These are phyloP conservation scores for Chrysochloris asiatica DNA, from an alignment of 2,113 vertebrate genomes.

Conservation along the genomic window DNA sequence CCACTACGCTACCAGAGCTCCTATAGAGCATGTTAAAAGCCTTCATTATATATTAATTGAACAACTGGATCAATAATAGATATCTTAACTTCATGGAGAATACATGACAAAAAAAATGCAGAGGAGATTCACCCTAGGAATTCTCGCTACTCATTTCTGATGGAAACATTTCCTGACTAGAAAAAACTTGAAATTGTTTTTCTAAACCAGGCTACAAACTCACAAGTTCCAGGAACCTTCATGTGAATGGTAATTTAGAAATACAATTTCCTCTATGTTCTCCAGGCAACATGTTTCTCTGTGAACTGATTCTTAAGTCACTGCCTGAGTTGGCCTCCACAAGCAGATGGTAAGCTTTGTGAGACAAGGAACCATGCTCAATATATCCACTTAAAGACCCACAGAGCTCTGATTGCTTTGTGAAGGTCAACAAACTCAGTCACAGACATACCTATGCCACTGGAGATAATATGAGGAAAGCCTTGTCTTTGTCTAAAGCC, in stretches of 20 bases:
- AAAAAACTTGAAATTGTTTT: neutral
- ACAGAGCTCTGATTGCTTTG: neutral
- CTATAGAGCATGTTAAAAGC: neutral
- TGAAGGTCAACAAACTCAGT: neutral
- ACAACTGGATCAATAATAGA: neutral
- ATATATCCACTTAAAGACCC: neutral
- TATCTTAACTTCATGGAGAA: neutral
- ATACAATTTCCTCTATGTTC: neutral
- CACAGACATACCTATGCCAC: neutral
- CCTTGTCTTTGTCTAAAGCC: neutral
- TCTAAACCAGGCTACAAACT: neutral
- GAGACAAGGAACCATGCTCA: neutral
- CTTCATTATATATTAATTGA: neutral
- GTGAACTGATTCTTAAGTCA: neutral
- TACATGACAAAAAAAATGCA: neutral
- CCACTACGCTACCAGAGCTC: no score
- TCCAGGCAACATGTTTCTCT: neutral
- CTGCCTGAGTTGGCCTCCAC: neutral
- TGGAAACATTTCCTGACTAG: neutral
- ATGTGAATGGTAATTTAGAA: neutral
- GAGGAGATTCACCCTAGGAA: neutral
- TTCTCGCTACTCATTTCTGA: no score
- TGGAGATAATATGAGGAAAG: no score
- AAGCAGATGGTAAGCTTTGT: neutral
- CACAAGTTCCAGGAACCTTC: neutral